Evolutionary conservation across 2,113 vertebrate genomes (phyloP), one percentile per base, ranked within the genome.

Genomic region (Gorsachius goisagi): DNA sequence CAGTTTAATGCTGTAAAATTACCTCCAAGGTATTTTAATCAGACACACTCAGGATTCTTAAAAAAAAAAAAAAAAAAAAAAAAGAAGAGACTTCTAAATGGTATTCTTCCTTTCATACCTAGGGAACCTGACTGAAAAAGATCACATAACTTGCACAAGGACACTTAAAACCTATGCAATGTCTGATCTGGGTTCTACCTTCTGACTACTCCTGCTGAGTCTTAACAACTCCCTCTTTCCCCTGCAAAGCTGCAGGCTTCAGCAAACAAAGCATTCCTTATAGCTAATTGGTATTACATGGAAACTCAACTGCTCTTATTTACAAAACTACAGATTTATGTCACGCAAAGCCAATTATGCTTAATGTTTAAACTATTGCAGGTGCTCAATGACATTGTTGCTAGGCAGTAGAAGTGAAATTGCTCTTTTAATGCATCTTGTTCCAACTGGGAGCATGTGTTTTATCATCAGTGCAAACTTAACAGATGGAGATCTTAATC

Each of bases 291-390:
- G 97, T 97, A 96, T 97, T 98, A 97, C 96, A 97, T 64, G 91
- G 97, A 97, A 97, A 97, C 97, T 97, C 98, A 97, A 98, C 98
- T 98, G 95, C 97, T 98, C 97, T 98, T 98, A 98, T 98, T 98
- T 98, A 98, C 98, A 98, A 98, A 98, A 97, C 98, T 98, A 95
- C 97, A 97, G 98, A 98, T 98, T 98, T 98, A 98, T 98, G 97
- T 98, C 98, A 98, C 98, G 98, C 97, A 98, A 98, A 98, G 98
- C 97, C 98, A 98, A 98, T 98, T 98, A 98, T 98, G 97, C 97
- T 97, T 98, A 98, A 98, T 98, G 98, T 97, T 97, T 98, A 98
- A 98, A 98, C 98, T 98, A 96, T 98, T 98, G 97, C 98, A 98
- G 98, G 98, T 98, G 98, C 97, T 98, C 97, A 97, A 79, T 97